Percentiles rank a stretch among this genome's conserved stretches.
These are phyloP conservation scores for Hypotaenidia philippensis DNA, from an alignment of 2,797 vertebrate genomes.

Conservation along the genomic window DNA sequence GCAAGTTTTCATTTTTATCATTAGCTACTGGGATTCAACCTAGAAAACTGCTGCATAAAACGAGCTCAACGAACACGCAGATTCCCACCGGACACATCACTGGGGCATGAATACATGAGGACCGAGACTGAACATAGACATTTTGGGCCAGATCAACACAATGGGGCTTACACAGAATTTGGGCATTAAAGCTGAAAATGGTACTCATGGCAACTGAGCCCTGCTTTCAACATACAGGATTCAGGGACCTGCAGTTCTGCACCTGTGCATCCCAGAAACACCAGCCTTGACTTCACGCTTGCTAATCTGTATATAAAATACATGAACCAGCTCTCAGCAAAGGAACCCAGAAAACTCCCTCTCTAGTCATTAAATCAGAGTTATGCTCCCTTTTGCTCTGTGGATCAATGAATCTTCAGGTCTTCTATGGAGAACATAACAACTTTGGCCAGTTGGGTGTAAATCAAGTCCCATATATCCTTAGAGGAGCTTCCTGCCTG, in stretches of 20 bases:
- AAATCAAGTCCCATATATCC: background rate
- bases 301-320: background rate
- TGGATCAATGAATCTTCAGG: background rate
- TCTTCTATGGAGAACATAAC: background rate
- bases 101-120: background rate
- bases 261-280: background rate
- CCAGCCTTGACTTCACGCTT: background rate
- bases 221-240: background rate
- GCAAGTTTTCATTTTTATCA: background rate
- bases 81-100: background rate
- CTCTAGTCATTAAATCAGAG: background rate
- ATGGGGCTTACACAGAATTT: rapidly evolving
- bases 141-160: background rate
- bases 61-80: background rate
- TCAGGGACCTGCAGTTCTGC: background rate
- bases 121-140: background rate
- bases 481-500: background rate
- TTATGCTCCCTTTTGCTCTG: background rate
- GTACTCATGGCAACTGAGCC: background rate
- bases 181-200: background rate
- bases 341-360: background rate
- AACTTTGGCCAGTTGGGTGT: background rate
- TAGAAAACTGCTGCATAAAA: background rate
- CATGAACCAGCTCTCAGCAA: background rate
- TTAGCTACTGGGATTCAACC: background rate